These are phyloP conservation scores for Protula sp. DNA, from an alignment of 2,888 invertebrate species.

Conservation along the genomic window DNA sequence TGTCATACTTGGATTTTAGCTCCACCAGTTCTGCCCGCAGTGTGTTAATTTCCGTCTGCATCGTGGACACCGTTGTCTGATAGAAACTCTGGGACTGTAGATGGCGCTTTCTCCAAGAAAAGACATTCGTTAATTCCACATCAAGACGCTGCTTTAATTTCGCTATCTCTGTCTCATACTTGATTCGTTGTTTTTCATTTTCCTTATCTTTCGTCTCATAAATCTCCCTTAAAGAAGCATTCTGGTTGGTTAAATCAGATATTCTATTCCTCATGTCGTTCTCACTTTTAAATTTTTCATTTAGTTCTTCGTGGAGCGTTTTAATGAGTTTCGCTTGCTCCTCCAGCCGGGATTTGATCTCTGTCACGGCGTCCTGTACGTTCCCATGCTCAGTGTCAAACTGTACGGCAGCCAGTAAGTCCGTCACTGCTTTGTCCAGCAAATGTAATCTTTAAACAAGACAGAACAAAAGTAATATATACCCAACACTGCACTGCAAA, in stretches of 20 bases:
- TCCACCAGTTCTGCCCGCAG: too few species aligned
- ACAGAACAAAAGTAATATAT: too few species aligned
- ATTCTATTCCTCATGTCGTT: background rate
- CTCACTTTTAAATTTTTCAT: background rate
- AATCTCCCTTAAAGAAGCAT: background rate
- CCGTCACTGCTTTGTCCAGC: background rate
- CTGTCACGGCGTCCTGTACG: background rate
- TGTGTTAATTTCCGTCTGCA: too few species aligned
- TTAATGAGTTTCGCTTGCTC: background rate
- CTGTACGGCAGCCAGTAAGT: background rate
- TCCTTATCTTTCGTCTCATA: background rate
- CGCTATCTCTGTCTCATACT: too few species aligned
- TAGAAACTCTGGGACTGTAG: too few species aligned
- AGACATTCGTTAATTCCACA: too few species aligned
- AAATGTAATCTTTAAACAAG: too few species aligned
- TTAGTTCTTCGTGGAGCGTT: background rate
- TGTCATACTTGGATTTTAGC: background rate
- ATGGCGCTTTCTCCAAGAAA: too few species aligned
- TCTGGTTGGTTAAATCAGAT: background rate
- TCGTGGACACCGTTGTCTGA: too few species aligned
- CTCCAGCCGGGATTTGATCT: background rate
- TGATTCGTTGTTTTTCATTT: background rate
- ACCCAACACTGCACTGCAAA: too few species aligned
- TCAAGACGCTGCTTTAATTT: too few species aligned
- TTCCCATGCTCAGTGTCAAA: background rate